phyloP scores from a whole-genome alignment of 2,113 vertebrate species.

The Ursus arctos region DNA sequence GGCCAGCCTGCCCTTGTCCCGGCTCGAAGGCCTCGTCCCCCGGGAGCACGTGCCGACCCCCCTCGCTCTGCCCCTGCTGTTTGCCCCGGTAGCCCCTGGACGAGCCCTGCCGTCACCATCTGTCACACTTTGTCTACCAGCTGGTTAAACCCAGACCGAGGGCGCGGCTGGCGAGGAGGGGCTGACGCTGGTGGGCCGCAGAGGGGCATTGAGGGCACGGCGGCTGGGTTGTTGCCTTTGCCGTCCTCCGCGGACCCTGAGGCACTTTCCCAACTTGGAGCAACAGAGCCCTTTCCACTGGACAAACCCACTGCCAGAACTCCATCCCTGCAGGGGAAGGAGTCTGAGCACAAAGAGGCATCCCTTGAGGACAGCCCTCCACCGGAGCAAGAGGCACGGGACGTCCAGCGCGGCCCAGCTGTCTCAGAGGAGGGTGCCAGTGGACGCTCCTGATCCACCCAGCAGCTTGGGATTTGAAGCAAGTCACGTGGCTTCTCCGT shows the following conservation, averaged over 20 bases:
- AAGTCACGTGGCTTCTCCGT: background rate
- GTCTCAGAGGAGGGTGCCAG: too few species aligned
- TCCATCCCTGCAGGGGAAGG: accelerated
- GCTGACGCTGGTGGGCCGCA: background rate
- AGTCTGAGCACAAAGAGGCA: background rate
- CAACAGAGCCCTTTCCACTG: background rate
- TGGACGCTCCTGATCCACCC: background rate
- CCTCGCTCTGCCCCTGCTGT: background rate
- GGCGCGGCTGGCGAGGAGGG: background rate
- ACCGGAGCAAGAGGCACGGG: background rate
- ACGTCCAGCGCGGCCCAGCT: background rate
- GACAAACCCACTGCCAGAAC: background rate
- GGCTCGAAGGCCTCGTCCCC: background rate
- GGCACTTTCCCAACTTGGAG: background rate
- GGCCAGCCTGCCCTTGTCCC: background rate
- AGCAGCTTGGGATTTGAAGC: background rate
- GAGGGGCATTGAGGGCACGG: background rate
- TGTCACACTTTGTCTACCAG: background rate
- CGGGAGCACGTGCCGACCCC: background rate
- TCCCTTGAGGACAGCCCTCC: background rate
- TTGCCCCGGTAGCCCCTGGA: background rate
- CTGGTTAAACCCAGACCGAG: background rate
- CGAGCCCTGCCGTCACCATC: accelerated
- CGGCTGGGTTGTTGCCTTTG: background rate
- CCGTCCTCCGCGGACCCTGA: background rate